A percentile compares a stretch with the other conserved stretches of the same genome.
Evolutionary conservation across 2,113 vertebrate species (phyloP).

Genomic region (Coturnix japonica): DNA sequence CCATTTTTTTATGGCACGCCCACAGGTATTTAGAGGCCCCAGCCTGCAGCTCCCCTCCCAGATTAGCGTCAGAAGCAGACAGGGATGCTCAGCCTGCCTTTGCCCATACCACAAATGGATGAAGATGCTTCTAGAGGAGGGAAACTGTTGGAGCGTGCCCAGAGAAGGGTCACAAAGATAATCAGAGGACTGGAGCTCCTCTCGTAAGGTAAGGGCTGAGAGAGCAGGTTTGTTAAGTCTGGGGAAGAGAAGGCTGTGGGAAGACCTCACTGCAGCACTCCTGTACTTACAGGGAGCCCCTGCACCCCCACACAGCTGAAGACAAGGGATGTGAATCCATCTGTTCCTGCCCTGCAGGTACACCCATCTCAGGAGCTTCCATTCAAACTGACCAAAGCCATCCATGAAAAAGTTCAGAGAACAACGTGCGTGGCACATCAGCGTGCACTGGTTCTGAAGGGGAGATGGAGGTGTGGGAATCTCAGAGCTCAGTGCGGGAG

Average conservation of each 20-base stretch:
- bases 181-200: too few species aligned
- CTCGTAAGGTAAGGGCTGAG: too few species aligned
- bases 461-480: background rate
- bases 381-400: background rate
- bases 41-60: background rate
- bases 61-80: background rate
- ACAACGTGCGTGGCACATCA: rapidly evolving
- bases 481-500: background rate
- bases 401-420: rapidly evolving
- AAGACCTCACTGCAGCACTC: too few species aligned
- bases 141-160: too few species aligned
- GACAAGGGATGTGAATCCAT: conserved; percentile 1
- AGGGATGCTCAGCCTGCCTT: background rate
- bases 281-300: background rate
- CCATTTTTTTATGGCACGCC: background rate
- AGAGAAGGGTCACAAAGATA: too few species aligned
- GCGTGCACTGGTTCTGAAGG: background rate
- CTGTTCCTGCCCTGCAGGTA: background rate
- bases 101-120: background rate
- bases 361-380: background rate
- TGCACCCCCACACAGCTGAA: background rate
- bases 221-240: too few species aligned
- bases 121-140: background rate
- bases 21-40: background rate
- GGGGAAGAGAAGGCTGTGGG: too few species aligned